Conservation (phyloP, 1,140 invertebrate species). For the Tetraneura akinire region DNA sequence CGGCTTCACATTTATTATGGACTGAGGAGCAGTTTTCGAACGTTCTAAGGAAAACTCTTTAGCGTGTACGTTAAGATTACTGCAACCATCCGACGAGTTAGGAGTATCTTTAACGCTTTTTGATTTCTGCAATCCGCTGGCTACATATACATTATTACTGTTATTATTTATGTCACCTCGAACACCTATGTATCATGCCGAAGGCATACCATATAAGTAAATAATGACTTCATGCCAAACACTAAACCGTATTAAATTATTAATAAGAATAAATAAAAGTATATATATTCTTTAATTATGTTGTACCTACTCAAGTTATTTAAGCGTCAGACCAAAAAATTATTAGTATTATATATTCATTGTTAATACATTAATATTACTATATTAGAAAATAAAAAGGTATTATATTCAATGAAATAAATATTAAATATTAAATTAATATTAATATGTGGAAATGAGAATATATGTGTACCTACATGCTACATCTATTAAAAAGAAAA, state of each 20-base stretch:
- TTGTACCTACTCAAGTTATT: too few relatives aligned
- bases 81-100: slow-evolving; percentile 47
- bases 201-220: slow-evolving; percentile 8
- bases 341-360: too few relatives aligned
- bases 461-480: too few relatives aligned
- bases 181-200: slow-evolving; percentile 26
- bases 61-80: slow-evolving; percentile 77
- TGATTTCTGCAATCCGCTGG: slow-evolving; percentile 33
- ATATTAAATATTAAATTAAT: too few relatives aligned
- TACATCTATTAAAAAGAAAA: too few relatives aligned
- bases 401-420: too few relatives aligned
- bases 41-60: slow-evolving; percentile 73
- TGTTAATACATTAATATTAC: too few relatives aligned
- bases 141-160: slow-evolving; percentile 44
- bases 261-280: too few relatives aligned
- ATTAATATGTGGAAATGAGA: too few relatives aligned
- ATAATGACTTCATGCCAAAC: neutral
- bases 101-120: neutral
- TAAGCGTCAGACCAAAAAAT: too few relatives aligned
- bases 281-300: too few relatives aligned
- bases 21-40: slow-evolving; percentile 39
- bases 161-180: slow-evolving; percentile 48
- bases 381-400: too few relatives aligned
- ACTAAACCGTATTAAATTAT: neutral
- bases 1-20: neutral